Conservation (phyloP, 2,888 invertebrate genomes). For the Embidobia sp. region DNA sequence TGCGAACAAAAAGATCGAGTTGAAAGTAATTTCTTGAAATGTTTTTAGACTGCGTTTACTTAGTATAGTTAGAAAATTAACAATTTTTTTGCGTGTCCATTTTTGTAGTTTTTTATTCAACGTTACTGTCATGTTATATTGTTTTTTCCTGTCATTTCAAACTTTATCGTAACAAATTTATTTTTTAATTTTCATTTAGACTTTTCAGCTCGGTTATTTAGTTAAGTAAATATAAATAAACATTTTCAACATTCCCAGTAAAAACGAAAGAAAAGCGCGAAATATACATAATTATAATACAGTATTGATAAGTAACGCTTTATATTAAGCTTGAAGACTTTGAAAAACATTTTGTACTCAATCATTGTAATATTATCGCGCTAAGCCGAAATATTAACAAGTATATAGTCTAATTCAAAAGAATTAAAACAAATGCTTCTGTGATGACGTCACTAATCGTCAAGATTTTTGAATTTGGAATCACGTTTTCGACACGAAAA, state of each 20-base stretch:
- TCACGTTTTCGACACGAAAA: constrained; percentile 65
- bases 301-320: constrained; percentile 76
- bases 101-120: too few relatives aligned
- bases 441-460: constrained; percentile 80
- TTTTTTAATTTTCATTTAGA: neutral
- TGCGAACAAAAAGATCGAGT: too few relatives aligned
- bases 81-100: too few relatives aligned
- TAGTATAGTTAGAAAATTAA: too few relatives aligned
- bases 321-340: constrained; percentile 79
- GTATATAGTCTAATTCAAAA: constrained; percentile 78
- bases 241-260: constrained; percentile 59
- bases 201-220: constrained; percentile 35
- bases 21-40: too few relatives aligned
- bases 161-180: neutral
- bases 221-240: constrained; percentile 2
- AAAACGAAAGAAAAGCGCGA: constrained; percentile 48
- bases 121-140: too few relatives aligned
- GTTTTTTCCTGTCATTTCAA: too few relatives aligned
- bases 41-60: too few relatives aligned
- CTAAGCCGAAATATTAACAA: constrained; percentile 75
- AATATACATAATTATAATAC: constrained; percentile 61
- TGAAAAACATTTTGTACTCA: constrained; percentile 79
- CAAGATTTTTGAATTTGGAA: constrained; percentile 72
- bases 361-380: constrained; percentile 79
- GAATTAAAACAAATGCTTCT: constrained; percentile 77